Conservation (phyloP, 2,888 invertebrate genomes). For the Aquatica leii region DNA sequence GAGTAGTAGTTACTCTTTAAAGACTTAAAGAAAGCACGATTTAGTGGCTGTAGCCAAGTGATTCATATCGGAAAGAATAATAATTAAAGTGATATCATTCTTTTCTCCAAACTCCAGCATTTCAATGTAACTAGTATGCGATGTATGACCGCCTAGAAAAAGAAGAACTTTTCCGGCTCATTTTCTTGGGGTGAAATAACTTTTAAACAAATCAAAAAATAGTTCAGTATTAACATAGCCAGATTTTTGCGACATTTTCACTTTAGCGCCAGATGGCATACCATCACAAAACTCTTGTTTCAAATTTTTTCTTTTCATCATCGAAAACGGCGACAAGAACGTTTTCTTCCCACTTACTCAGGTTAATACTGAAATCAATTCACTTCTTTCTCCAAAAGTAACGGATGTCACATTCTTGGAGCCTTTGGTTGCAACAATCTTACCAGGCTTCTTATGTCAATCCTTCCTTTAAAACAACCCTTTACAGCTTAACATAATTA, state of each 20-base stretch:
- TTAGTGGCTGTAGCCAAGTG: background rate
- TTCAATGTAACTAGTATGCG: constrained; percentile 28
- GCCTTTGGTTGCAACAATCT: too few relatives aligned
- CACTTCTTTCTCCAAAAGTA: constrained; percentile 48
- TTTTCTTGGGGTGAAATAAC: background rate
- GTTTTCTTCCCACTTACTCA: constrained; percentile 48
- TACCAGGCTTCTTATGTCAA: too few relatives aligned
- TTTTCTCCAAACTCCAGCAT: constrained; percentile 26
- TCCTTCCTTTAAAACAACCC: too few relatives aligned
- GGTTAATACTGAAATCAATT: constrained; percentile 44
- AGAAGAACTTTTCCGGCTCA: constrained; percentile 22
- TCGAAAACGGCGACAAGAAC: constrained; percentile 42
- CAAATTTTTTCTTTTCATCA: constrained; percentile 41
- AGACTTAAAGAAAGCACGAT: constrained; percentile 1
- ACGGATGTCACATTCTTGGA: constrained; percentile 24
- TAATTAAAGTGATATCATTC: constrained; percentile 25
- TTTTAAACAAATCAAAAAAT: constrained; percentile 43
- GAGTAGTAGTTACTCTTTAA: background rate
- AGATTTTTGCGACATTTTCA: constrained; percentile 26
- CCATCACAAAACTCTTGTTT: constrained; percentile 41
- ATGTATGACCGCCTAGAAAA: constrained; percentile 30
- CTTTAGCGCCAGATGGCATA: constrained; percentile 29
- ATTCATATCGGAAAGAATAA: constrained; percentile 27
- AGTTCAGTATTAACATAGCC: constrained; percentile 42
- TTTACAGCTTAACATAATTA: too few relatives aligned